These are phyloP conservation scores for Caenorhabditis panamensis DNA, from an alignment of 2,888 invertebrate species.

Conservation along the genomic window DNA sequence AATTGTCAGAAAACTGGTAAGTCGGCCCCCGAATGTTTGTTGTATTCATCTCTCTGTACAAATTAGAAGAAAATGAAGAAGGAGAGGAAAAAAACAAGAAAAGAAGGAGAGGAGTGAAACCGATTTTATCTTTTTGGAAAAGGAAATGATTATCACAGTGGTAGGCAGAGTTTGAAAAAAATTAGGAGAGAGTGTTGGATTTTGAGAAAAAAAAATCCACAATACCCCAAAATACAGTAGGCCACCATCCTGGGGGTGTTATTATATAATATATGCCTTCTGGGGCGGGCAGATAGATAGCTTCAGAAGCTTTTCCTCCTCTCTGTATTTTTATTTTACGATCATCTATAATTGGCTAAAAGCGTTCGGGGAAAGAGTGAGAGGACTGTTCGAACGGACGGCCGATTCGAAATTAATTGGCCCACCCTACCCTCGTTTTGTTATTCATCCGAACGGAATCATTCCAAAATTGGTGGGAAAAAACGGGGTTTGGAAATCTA, in stretches of 20 bases:
- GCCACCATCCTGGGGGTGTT: too few species aligned
- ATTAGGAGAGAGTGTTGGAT: too few species aligned
- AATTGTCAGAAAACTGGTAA: conserved; percentile 57
- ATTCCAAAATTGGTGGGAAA: too few species aligned
- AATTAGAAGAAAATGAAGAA: conserved; percentile 25
- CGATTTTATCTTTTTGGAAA: not conserved
- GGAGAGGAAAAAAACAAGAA: not conserved
- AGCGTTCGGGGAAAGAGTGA: conserved; percentile 36
- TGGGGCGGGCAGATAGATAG: conserved; percentile 28
- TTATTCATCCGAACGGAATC: too few species aligned
- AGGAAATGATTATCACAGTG: too few species aligned
- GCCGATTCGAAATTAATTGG: conserved; percentile 55
- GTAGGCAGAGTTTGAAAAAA: too few species aligned
- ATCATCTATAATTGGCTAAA: conserved; percentile 55
- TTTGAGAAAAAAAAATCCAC: too few species aligned
- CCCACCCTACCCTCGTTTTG: too few species aligned
- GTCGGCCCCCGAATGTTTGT: not conserved
- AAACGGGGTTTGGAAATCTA: too few species aligned
- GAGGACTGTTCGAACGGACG: too few species aligned
- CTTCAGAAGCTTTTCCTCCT: not conserved
- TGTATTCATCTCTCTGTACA: conserved; percentile 1
- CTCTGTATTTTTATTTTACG: conserved; percentile 55
- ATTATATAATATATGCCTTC: conserved; percentile 43
- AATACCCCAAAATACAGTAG: too few species aligned
- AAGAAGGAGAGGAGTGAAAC: too few species aligned